Conservation (phyloP, 1,140 invertebrate species). For the Oryzaephilus surinamensis region DNA sequence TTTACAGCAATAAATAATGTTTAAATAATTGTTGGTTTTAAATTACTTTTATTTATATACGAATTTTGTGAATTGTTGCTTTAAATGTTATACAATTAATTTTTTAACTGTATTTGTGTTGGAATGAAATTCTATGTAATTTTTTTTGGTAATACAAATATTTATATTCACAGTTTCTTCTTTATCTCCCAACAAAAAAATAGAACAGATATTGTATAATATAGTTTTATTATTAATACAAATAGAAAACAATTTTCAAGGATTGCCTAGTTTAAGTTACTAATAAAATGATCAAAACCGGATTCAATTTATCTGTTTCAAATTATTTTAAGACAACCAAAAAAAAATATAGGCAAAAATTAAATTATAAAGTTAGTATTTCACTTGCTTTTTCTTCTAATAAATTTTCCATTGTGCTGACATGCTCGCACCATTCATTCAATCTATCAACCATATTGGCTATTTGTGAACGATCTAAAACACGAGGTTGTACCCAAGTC, state of each 20-base stretch:
- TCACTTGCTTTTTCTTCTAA: constrained; percentile 74
- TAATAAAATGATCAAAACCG: too few species aligned
- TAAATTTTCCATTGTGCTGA: constrained; percentile 68
- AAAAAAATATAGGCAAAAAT: too few species aligned
- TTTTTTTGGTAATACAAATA: too few species aligned
- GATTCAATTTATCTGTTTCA: too few species aligned
- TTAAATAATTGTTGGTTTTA: constrained; percentile 4
- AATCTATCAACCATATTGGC: constrained; percentile 66
- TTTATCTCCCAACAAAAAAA: too few species aligned
- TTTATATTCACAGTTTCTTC: too few species aligned
- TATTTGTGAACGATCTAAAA: constrained; percentile 68
- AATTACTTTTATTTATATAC: too few species aligned
- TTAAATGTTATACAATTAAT: constrained; percentile 15
- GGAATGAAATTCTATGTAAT: constrained; percentile 15
- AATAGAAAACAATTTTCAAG: too few species aligned
- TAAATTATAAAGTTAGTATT: constrained; percentile 61
- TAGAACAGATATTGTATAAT: too few species aligned
- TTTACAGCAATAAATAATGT: constrained; percentile 4
- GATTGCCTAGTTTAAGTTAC: too few species aligned
- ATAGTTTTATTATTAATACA: too few species aligned
- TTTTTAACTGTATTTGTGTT: constrained; percentile 15
- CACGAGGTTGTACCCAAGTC: constrained; percentile 86
- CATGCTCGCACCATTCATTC: constrained; percentile 73
- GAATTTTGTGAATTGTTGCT: constrained; percentile 9
- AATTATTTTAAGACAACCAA: too few species aligned